Conservation (phyloP, 2,797 vertebrate genomes). For the Acridotheres tristis region DNA sequence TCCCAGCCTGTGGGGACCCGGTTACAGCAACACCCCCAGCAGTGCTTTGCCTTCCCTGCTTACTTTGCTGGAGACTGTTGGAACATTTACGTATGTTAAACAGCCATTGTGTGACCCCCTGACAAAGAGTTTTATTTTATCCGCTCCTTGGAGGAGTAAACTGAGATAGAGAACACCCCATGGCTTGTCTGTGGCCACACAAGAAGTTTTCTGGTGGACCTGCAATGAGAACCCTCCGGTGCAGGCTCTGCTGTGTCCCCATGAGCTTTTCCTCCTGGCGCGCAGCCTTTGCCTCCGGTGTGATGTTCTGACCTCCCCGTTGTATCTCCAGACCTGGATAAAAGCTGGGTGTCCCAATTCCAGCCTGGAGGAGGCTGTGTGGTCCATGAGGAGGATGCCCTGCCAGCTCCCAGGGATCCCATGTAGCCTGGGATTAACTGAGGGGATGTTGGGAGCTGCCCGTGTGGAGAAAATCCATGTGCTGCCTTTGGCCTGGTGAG, state of each 20-base stretch:
- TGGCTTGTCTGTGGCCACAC: conserved; percentile 14
- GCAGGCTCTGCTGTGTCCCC: background rate
- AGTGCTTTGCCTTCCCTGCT: background rate
- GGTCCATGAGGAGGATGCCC: background rate
- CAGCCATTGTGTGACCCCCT: conserved; percentile 10
- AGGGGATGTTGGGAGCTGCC: background rate
- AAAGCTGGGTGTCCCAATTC: background rate
- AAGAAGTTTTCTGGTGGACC: conserved; percentile 4
- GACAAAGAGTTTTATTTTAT: conserved; percentile 42
- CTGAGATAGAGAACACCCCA: background rate
- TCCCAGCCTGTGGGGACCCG: background rate
- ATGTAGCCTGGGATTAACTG: background rate
- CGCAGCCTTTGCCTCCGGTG: background rate
- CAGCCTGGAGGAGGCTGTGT: background rate
- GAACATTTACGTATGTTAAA: conserved; percentile 43
- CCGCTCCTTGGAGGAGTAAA: background rate
- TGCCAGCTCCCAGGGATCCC: background rate
- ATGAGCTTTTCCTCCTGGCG: conserved; percentile 1
- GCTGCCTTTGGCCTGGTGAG: background rate
- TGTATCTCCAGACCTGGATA: background rate
- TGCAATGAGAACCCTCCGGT: background rate
- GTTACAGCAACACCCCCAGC: background rate
- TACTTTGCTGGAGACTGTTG: background rate
- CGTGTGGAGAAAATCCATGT: background rate
- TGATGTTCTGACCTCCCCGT: background rate